Evolutionary conservation across 2,888 invertebrate genomes (phyloP).

Genomic region (Marronus borbonicus): DNA sequence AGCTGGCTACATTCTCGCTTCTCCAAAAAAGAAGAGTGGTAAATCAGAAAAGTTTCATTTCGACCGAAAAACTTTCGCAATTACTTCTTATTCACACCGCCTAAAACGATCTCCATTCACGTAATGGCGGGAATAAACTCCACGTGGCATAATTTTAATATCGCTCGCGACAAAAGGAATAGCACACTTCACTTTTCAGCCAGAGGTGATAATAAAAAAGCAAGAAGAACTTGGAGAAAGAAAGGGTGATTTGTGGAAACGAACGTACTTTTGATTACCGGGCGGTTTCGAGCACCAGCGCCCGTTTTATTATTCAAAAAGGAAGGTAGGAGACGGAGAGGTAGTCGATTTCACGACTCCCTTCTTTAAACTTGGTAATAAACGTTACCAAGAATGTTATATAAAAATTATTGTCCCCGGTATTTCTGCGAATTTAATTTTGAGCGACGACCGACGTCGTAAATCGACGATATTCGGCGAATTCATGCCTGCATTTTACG

Average conservation of each 20-base stretch:
- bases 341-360: not conserved
- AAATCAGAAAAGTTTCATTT: slow-evolving; percentile 33
- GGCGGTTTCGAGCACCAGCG: not conserved
- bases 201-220: slow-evolving; percentile 7
- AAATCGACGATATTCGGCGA: slow-evolving; percentile 10
- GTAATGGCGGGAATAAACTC: slow-evolving; percentile 6
- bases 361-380: slow-evolving; percentile 2
- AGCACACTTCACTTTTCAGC: not conserved
- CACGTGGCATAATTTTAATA: slow-evolving; percentile 5
- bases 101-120: slow-evolving; percentile 5
- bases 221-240: not conserved
- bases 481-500: not conserved
- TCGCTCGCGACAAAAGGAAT: not conserved
- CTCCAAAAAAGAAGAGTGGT: not conserved
- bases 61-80: slow-evolving; percentile 49
- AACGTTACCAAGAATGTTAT: not conserved
- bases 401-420: slow-evolving; percentile 24
- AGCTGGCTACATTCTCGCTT: not conserved
- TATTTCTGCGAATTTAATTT: slow-evolving; percentile 31
- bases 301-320: not conserved
- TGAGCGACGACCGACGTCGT: not conserved
- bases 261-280: not conserved
- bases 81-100: slow-evolving; percentile 24
- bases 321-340: not conserved
- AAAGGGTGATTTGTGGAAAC: slow-evolving; percentile 5